These are phyloP conservation scores for Andricus curvator DNA, from an alignment of 2,888 invertebrate genomes.

Conservation along the genomic window DNA sequence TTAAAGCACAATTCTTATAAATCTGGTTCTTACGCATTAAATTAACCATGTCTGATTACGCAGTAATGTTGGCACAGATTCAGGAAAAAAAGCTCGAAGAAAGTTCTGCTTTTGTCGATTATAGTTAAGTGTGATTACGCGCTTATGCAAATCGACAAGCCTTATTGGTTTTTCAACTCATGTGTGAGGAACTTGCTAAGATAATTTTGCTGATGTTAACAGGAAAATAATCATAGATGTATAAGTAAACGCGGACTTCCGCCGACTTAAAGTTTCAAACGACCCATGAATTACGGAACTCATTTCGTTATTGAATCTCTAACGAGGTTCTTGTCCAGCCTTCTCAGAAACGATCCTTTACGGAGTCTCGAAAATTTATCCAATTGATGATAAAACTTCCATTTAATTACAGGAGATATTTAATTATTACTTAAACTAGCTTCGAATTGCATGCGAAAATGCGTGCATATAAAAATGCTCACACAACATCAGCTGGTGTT, in stretches of 20 bases:
- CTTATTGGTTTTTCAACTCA: slow-evolving; percentile 19
- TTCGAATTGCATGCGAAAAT: too few species aligned
- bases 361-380: background rate
- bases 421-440: background rate
- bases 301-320: background rate
- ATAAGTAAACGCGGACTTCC: slow-evolving; percentile 18
- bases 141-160: slow-evolving; percentile 38
- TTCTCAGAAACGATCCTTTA: background rate
- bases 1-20: background rate
- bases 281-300: background rate
- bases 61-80: slow-evolving; percentile 16
- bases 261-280: background rate
- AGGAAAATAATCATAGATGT: slow-evolving; percentile 5
- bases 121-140: slow-evolving; percentile 41
- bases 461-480: too few species aligned
- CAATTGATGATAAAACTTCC: background rate
- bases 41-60: slow-evolving; percentile 5
- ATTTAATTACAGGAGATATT: background rate
- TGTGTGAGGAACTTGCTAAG: slow-evolving; percentile 2
- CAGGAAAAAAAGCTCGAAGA: slow-evolving; percentile 10
- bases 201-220: slow-evolving; percentile 24
- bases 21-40: background rate
- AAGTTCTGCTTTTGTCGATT: slow-evolving; percentile 39
- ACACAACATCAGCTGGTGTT: too few species aligned
- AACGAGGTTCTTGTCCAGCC: background rate